Base-by-base conservation (phyloP, 1,140 invertebrate species). In the Frieseomelitta varia region DNA sequence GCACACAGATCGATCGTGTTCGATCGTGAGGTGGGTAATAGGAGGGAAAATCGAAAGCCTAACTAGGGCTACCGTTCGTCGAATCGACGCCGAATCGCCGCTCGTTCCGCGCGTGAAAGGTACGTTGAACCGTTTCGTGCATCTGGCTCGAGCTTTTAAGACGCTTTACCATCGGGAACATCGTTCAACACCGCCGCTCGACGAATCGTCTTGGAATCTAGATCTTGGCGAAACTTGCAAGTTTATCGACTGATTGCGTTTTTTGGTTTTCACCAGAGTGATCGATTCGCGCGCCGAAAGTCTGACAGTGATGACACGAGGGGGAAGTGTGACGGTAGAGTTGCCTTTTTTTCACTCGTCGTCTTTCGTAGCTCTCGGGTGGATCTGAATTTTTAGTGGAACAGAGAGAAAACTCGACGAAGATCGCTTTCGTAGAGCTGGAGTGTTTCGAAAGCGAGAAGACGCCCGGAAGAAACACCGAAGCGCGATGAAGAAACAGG, bases 61-160 rank as follows among this genome's bases (percentile, higher is more conserved):
- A 82, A 65, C 72, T n/a, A n/a, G 77, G 21, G 47, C 27, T 27
- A 6, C 11, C 11, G 24, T 11, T 11, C 27, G 55, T 65, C 30
- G 11, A 39, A 39, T 34, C 56, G 10, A n/a, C 21, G 14, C 47
- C 39, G 72, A 53, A 81, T 75, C 80, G 53, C 61, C 30, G 30
- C 30, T 76, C 67, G 51, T 55, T 39, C 15, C 30, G 27, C 39
- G 34, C 27, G 65, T 83, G 65, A 84, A 21, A 12, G 67, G 74
- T 78, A 71, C 75, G 67, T 83, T 83, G 75, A 83, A 83, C 75
- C 75, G 34, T 83, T 53, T 75, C 81, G 81, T 83, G 81, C 67
- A 39, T 34, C 74, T 12, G 19, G 27, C 30, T 39, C 47, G 55
- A 30, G 24, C 75, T 71, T 78, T 83, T 58, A 61, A 83, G 75